Evolutionary conservation across 2,797 vertebrate species (phyloP).

Genomic region (Vireo griseus): DNA sequence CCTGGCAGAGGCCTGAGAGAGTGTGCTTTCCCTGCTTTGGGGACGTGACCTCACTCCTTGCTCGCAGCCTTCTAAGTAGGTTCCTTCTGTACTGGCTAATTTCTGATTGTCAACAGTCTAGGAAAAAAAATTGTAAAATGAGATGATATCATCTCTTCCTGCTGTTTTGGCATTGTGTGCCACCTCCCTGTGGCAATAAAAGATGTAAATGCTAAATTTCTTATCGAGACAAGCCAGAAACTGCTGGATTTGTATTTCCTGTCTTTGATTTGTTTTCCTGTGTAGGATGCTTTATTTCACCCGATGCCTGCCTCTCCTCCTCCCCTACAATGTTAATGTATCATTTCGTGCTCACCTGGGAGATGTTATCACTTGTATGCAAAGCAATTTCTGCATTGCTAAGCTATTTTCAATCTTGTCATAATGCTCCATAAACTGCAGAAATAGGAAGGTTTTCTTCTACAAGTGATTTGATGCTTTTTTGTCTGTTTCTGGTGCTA

Average conservation of each 20-base stretch:
- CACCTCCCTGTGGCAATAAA: constrained; percentile 24
- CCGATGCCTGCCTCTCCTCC: background rate
- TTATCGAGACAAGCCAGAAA: background rate
- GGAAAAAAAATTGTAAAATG: background rate
- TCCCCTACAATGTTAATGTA: background rate
- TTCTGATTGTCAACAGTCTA: background rate
- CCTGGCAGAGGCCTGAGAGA: background rate
- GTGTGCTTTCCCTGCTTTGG: background rate
- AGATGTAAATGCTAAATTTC: constrained; percentile 26
- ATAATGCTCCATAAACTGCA: background rate
- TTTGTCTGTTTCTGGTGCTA: background rate
- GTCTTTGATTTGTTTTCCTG: background rate
- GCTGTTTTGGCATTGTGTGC: constrained; percentile 24
- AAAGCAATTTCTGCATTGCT: background rate
- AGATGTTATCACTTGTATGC: background rate
- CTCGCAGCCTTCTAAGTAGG: background rate
- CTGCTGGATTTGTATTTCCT: constrained; percentile 23
- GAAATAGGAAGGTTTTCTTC: background rate
- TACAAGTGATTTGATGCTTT: background rate
- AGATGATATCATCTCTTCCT: constrained; percentile 32
- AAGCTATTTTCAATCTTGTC: background rate
- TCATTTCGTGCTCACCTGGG: constrained; percentile 22
- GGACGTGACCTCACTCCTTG: background rate
- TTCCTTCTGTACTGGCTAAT: background rate
- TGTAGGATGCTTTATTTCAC: background rate